phyloP scores from a whole-genome alignment of 2,113 vertebrate genomes.

The Hippocampus comes region DNA sequence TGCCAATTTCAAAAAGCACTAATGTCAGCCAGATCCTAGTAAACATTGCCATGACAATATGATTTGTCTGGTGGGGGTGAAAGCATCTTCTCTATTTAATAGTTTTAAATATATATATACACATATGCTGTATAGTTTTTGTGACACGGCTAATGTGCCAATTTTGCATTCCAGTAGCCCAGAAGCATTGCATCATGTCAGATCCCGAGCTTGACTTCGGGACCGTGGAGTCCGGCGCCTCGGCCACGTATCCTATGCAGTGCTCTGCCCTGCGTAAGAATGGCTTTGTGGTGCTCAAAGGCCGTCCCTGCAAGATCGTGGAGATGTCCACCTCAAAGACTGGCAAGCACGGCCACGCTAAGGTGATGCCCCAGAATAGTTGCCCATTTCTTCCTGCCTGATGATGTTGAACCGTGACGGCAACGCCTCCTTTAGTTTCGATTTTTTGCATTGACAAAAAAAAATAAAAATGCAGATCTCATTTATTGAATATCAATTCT shows the following conservation, averaged over 20 bases:
- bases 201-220: conserved; percentile 89
- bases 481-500: neutral
- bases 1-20: too few relatives aligned
- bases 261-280: conserved; percentile 98
- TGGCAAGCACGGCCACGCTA: conserved; percentile 95
- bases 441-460: too few relatives aligned
- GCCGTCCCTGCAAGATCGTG: conserved; percentile 95
- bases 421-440: neutral
- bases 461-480: neutral
- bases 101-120: too few relatives aligned
- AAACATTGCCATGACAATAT: too few relatives aligned
- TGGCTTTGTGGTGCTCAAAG: conserved; percentile 94
- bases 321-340: conserved; percentile 99
- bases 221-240: conserved; percentile 90
- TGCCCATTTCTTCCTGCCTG: neutral
- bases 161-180: conserved; percentile 47
- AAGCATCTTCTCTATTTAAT: too few relatives aligned
- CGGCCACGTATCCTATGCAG: conserved; percentile 91
- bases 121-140: neutral
- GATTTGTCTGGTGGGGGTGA: too few relatives aligned
- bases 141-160: neutral
- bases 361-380: conserved; percentile 68
- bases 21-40: too few relatives aligned
- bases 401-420: neutral
- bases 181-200: conserved; percentile 80